These are phyloP conservation scores for Lepidochitona cinerea DNA, from an alignment of 2,888 invertebrate species.

Conservation along the genomic window DNA sequence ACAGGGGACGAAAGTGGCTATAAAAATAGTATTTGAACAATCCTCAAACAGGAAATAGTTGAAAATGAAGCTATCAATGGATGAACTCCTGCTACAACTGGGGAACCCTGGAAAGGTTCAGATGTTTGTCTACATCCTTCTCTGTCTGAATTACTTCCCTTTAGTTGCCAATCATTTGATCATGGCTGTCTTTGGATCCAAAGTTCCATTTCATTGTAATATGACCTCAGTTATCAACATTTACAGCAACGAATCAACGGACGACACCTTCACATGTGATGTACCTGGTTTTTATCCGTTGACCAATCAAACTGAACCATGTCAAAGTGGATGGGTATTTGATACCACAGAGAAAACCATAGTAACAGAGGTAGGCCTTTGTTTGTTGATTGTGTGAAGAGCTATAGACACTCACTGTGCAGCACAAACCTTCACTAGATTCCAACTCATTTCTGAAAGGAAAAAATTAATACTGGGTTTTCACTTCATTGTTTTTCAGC, in stretches of 20 bases:
- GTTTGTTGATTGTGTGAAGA: too few relatives aligned
- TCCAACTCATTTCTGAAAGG: too few relatives aligned
- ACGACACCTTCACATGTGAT: neutral
- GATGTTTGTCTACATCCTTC: neutral
- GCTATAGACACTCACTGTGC: too few relatives aligned
- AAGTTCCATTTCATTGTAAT: neutral
- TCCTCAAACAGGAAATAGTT: too few relatives aligned
- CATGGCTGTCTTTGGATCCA: constrained; percentile 12
- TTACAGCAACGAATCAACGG: neutral
- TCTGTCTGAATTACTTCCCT: constrained; percentile 1
- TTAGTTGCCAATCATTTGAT: constrained; percentile 7
- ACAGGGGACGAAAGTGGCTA: too few relatives aligned
- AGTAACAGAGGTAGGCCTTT: neutral
- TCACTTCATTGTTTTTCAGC: too few relatives aligned
- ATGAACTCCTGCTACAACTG: neutral
- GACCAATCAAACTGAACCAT: neutral
- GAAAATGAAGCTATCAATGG: neutral
- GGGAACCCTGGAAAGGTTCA: constrained; percentile 14
- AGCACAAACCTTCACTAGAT: too few relatives aligned
- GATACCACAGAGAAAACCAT: neutral
- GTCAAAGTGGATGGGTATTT: neutral
- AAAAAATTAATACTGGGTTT: too few relatives aligned
- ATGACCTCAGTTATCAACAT: neutral
- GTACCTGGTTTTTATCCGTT: neutral
- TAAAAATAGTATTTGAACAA: too few relatives aligned